phyloP scores from a whole-genome alignment of 2,797 vertebrate species.

The Streptopelia turtur region DNA sequence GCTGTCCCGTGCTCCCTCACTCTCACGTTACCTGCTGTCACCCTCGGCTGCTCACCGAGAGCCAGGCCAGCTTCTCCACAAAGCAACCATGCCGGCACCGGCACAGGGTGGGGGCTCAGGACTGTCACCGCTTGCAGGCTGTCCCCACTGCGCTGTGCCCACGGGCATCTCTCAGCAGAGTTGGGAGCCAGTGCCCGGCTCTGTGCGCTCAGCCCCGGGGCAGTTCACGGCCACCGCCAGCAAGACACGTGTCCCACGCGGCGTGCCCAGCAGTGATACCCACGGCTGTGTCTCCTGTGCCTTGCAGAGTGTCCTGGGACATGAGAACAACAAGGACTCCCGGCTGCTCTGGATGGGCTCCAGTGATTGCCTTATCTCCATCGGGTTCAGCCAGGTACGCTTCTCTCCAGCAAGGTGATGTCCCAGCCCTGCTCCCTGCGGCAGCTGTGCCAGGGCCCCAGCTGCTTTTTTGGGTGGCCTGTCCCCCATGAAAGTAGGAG shows the following conservation, averaged over 20 bases:
- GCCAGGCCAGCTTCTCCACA: not conserved
- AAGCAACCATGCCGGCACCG: not conserved
- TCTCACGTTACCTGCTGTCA: not conserved
- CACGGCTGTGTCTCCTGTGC: not conserved
- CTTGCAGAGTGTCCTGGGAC: conserved; percentile 81
- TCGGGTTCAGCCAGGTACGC: conserved; percentile 91
- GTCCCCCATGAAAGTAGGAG: not conserved
- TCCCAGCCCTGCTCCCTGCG: accelerated
- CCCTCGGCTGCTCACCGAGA: not conserved
- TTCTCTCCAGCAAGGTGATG: not conserved
- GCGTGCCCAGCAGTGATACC: accelerated
- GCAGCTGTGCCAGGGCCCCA: not conserved
- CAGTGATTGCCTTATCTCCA: conserved; percentile 84
- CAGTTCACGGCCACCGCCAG: accelerated
- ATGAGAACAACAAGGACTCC: conserved; percentile 88
- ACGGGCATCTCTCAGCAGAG: not conserved
- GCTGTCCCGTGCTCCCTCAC: accelerated
- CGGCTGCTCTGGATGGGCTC: conserved; percentile 87
- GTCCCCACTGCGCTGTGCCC: not conserved
- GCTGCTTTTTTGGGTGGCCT: not conserved
- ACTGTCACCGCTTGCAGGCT: not conserved
- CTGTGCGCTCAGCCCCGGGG: accelerated
- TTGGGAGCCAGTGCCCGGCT: accelerated
- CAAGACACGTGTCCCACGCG: accelerated
- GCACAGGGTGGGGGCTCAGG: not conserved